A percentile compares a stretch with the other conserved stretches of the same genome.
Conservation (phyloP, 1,140 invertebrate species). For the Drosophila busckii region DNA sequence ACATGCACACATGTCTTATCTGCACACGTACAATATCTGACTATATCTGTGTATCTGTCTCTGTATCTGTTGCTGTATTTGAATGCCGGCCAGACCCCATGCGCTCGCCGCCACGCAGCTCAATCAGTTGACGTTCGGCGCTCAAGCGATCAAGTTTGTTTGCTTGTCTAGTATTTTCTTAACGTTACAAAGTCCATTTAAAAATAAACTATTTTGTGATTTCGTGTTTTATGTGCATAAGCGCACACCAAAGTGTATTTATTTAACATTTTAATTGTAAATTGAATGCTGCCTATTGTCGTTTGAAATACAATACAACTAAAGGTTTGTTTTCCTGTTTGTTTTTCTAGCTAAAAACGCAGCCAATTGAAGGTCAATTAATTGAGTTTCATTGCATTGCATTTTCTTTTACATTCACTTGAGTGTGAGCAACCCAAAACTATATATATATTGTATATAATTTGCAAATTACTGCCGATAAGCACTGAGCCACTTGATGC, state of each 20-base stretch:
- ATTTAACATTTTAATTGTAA: slow-evolving; percentile 15
- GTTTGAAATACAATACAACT: neutral
- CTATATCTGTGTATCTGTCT: neutral
- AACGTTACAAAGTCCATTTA: neutral
- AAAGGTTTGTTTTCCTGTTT: slow-evolving; percentile 22
- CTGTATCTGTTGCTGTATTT: slow-evolving; percentile 14
- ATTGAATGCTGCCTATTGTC: slow-evolving; percentile 1
- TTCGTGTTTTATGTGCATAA: slow-evolving; percentile 8
- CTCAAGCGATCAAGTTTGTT: slow-evolving; percentile 64
- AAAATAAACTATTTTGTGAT: neutral
- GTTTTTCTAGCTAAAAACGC: slow-evolving; percentile 4
- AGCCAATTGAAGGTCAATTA: slow-evolving; percentile 26
- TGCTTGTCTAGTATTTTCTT: slow-evolving; percentile 7
- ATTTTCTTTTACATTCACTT: too few relatives aligned
- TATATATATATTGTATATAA: too few relatives aligned
- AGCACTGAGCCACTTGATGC: too few relatives aligned
- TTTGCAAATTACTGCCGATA: too few relatives aligned
- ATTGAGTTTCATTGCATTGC: slow-evolving; percentile 11
- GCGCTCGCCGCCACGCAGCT: slow-evolving; percentile 46
- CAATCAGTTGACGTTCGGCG: slow-evolving; percentile 56
- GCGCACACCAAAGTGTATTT: slow-evolving; percentile 18
- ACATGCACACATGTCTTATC: slow-evolving; percentile 9
- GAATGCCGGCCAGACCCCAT: slow-evolving; percentile 45
- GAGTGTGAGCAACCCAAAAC: too few relatives aligned
- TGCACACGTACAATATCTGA: too few relatives aligned